Base-by-base conservation (phyloP, 2,888 invertebrate genomes). In the Oscheius sp. region DNA sequence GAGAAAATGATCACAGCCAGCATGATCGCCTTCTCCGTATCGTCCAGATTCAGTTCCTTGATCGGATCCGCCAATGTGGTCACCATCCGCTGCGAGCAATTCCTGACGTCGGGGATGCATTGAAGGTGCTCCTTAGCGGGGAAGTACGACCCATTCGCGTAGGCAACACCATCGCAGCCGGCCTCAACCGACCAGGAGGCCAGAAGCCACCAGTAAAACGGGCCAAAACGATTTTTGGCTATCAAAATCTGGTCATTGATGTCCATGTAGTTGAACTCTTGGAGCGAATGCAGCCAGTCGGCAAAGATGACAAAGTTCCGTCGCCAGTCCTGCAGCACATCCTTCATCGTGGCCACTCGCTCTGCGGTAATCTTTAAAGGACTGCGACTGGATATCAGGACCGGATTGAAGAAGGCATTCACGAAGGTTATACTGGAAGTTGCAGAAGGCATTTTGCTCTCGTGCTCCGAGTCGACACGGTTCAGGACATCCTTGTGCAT, bases 121-220 rank as follows among this genome's bases (percentile, higher is more conserved):
- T 84, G 84, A 2, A 65, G 66, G 2, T 75, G 60, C 2, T 74
- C 66, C 11, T 79, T 75, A 0, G 80, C 57, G 2, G 86, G 87
- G 53, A 86, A 87, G 70, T 87, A 87, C 58, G 86, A 79, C 42
- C 86, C 86, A 74, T 87, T 87, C 5, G 84, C 82, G 72, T 86
- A 87, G 66, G 86, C 86, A 33, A 86, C 84, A 3, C 87, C 87
- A 7, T 85, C 80, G 65, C 82, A 84, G n/a, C 77, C 76, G 5
- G 79, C 78, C 21, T 74, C 74, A 1, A 84, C 81, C 2, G 84
- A 83, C 86, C 85, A 87, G 51, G 81, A 81, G 13, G 85, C 84
- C 42, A 79, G 81, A 11, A 82, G 55, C 85, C 86, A 86, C 86
- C 87, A 86, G 74, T 86, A 85, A 70, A 86, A 87, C 11, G 86